These are phyloP conservation scores for Heliornis fulica DNA, from an alignment of 2,113 vertebrate species.

Conservation along the genomic window DNA sequence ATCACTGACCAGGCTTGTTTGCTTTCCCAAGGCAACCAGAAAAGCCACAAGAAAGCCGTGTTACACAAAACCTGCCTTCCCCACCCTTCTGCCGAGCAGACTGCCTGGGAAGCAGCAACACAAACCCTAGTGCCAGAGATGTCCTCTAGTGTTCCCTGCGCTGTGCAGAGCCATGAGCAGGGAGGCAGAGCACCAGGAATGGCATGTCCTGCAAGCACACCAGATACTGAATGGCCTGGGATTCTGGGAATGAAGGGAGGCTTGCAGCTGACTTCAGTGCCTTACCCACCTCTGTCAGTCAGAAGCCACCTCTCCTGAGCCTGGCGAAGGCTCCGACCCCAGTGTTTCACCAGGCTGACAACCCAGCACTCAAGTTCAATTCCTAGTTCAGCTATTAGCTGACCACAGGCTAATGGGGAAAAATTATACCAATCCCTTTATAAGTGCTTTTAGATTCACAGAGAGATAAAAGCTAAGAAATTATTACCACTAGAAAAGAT, in stretches of 20 bases:
- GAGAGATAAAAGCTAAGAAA: not conserved
- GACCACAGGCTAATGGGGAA: not conserved
- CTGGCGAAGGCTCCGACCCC: not conserved
- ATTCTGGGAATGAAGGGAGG: not conserved
- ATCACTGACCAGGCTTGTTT: not conserved
- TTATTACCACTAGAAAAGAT: not conserved
- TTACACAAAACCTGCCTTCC: not conserved
- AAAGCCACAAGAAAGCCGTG: not conserved
- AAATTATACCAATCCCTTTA: not conserved
- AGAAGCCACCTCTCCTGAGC: not conserved
- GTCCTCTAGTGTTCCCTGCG: not conserved
- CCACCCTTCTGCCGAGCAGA: not conserved
- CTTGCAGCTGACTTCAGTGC: not conserved
- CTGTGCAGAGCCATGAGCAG: rapidly evolving
- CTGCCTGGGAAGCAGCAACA: not conserved
- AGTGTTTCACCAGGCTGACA: not conserved
- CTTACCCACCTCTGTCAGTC: not conserved
- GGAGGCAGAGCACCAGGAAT: not conserved
- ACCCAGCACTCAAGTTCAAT: not conserved
- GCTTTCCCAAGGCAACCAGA: not conserved
- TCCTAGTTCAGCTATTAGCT: not conserved
- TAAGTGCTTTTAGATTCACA: slow-evolving; percentile 30
- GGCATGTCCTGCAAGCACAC: rapidly evolving
- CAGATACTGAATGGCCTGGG: rapidly evolving
- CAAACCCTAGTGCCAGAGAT: too few relatives aligned